Conservation (phyloP, 2,888 invertebrate species). For the Drosophila gaucha region DNA sequence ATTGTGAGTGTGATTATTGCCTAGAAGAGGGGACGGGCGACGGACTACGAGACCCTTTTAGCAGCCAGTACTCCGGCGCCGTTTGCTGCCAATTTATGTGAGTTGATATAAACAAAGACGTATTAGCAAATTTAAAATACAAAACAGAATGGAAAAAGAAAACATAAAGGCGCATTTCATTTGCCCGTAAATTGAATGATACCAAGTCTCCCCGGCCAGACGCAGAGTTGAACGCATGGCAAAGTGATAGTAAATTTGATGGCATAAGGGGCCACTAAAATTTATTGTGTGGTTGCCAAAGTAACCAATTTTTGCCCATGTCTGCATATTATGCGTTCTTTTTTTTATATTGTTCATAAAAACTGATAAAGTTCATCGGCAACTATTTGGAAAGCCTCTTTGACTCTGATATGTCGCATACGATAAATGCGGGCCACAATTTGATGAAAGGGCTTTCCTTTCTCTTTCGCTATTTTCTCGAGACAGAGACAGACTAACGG, state of each 20-base stretch:
- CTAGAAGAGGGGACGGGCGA: slow-evolving; percentile 7
- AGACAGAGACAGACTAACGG: slow-evolving; percentile 17
- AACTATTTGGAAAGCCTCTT: slow-evolving; percentile 65
- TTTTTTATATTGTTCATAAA: slow-evolving; percentile 39
- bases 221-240: slow-evolving; percentile 58
- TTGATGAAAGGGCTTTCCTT: slow-evolving; percentile 30
- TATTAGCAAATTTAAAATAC: slow-evolving; percentile 66
- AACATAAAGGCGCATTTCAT: slow-evolving; percentile 31
- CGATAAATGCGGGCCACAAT: slow-evolving; percentile 32
- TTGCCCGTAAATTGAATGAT: slow-evolving; percentile 68
- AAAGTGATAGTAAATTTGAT: slow-evolving; percentile 70
- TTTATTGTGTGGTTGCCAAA: slow-evolving; percentile 67
- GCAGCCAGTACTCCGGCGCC: slow-evolving; percentile 14
- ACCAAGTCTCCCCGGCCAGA: slow-evolving; percentile 64
- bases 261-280: slow-evolving; percentile 59
- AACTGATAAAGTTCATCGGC: slow-evolving; percentile 73
- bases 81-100: slow-evolving; percentile 29
- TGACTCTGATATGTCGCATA: slow-evolving; percentile 49
- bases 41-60: slow-evolving; percentile 1
- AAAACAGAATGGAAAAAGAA: slow-evolving; percentile 18
- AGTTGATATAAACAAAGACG: slow-evolving; percentile 59
- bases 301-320: slow-evolving; percentile 31
- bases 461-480: background rate
- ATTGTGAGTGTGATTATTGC: slow-evolving; percentile 58
- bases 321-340: slow-evolving; percentile 18